Conservation (phyloP, 2,797 vertebrate species). For the Acomys russatus region DNA sequence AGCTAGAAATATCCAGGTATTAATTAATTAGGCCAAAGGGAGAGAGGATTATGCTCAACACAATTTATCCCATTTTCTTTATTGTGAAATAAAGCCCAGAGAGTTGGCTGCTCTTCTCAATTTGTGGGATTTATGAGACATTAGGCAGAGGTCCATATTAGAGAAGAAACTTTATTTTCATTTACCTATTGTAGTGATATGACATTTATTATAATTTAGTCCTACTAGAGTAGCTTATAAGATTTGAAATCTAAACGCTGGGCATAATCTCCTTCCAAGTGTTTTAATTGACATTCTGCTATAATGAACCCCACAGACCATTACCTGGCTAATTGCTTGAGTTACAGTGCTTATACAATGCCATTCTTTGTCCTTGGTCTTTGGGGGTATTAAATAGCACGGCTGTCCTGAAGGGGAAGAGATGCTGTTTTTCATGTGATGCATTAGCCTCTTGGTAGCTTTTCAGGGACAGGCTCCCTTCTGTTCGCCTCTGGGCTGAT, state of each 20-base stretch:
- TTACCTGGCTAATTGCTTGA: slow-evolving; percentile 87
- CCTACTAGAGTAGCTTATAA: slow-evolving; percentile 70
- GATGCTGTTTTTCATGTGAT: slow-evolving; percentile 78
- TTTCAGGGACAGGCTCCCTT: slow-evolving; percentile 79
- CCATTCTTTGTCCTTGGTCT: slow-evolving; percentile 85
- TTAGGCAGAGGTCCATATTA: slow-evolving; percentile 66
- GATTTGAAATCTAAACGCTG: slow-evolving; percentile 79
- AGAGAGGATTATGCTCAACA: slow-evolving; percentile 46
- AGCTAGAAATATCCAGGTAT: slow-evolving; percentile 53
- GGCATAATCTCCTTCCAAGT: slow-evolving; percentile 81
- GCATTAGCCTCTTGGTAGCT: slow-evolving; percentile 77
- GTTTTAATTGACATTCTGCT: slow-evolving; percentile 84
- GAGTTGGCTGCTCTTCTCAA: slow-evolving; percentile 58
- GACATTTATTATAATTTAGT: slow-evolving; percentile 77
- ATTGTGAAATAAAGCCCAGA: slow-evolving; percentile 60
- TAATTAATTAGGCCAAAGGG: slow-evolving; percentile 56
- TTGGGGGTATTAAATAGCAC: slow-evolving; percentile 82
- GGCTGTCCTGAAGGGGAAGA: slow-evolving; percentile 80
- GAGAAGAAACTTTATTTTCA: slow-evolving; percentile 77
- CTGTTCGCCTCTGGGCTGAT: slow-evolving; percentile 79
- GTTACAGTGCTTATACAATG: slow-evolving; percentile 85
- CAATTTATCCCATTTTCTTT: slow-evolving; percentile 68
- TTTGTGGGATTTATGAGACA: slow-evolving; percentile 74
- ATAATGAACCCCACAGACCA: slow-evolving; percentile 85
- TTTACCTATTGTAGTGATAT: slow-evolving; percentile 73